Evolutionary conservation across 2,113 vertebrate species (phyloP).

Genomic region (Strix uralensis): DNA sequence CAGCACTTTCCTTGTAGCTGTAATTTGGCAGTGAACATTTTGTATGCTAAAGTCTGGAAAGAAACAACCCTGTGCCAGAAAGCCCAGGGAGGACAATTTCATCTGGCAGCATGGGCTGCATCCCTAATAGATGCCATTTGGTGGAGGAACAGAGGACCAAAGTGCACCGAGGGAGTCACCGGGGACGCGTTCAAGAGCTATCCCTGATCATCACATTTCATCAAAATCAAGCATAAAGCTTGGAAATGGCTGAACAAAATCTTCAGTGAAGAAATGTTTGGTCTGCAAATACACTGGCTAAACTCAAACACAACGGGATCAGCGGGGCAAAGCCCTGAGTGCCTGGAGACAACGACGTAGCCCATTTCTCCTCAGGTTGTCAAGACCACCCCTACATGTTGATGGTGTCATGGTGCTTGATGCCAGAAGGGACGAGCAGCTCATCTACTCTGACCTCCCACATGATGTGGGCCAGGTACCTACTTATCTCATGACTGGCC

Average conservation of each 20-base stretch:
- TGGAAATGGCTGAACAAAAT: background rate
- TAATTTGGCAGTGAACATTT: background rate
- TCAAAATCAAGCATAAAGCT: fast-evolving
- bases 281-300: background rate
- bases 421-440: background rate
- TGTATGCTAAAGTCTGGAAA: background rate
- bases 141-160: background rate
- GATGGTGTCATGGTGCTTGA: background rate
- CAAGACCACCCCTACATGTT: fast-evolving
- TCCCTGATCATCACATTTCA: background rate
- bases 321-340: fast-evolving
- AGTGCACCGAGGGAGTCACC: background rate
- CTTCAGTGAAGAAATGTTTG: background rate
- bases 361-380: fast-evolving
- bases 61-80: background rate
- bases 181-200: background rate
- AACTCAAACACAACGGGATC: background rate
- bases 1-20: background rate
- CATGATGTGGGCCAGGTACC: background rate
- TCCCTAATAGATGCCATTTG: background rate
- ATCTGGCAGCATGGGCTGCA: background rate
- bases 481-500: background rate
- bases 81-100: background rate
- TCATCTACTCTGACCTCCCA: background rate
- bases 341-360: background rate